These are phyloP conservation scores for Stercorarius parasiticus DNA, from an alignment of 2,113 vertebrate species.

Conservation along the genomic window DNA sequence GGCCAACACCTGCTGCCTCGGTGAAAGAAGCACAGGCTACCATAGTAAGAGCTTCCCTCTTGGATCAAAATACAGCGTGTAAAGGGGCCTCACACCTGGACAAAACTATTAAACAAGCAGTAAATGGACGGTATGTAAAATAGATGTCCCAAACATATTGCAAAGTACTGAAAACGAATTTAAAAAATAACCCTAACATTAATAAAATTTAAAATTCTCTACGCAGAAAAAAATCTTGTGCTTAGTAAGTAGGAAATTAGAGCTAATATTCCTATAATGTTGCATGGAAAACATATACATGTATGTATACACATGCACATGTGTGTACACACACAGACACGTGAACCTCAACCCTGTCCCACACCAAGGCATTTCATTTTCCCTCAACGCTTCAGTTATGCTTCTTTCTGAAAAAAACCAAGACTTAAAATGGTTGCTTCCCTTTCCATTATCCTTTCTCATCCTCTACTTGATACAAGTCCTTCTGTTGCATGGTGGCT, in stretches of 20 bases:
- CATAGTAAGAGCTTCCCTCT: background rate
- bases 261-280: background rate
- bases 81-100: background rate
- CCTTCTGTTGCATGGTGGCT: background rate
- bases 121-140: background rate
- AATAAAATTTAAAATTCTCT: background rate
- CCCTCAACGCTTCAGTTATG: background rate
- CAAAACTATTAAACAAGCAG: background rate
- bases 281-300: background rate
- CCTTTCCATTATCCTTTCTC: background rate
- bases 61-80: background rate
- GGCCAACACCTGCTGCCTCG: background rate
- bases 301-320: background rate
- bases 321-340: rapidly evolving
- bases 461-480: background rate
- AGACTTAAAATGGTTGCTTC: background rate
- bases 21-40: background rate
- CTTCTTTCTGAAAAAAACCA: background rate
- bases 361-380: background rate
- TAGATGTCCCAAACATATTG: background rate
- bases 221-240: background rate
- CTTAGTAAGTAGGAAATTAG: background rate
- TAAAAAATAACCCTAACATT: background rate
- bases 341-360: background rate
- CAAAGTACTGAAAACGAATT: background rate